Evolutionary conservation across 2,888 invertebrate species (phyloP).

Genomic region (Anodontia alba): DNA sequence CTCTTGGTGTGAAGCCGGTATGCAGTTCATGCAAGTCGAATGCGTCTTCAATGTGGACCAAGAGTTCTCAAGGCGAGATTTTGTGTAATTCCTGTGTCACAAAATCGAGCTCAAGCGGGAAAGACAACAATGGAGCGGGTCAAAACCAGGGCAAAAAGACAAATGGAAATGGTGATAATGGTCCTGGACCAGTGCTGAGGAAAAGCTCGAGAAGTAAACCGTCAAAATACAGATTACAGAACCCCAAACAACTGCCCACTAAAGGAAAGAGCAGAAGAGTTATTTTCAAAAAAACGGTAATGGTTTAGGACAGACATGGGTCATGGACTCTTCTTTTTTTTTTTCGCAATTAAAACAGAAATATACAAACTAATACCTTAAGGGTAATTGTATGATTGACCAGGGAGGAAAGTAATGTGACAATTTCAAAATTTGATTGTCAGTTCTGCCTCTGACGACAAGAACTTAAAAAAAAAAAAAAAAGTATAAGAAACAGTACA

Average conservation of each 20-base stretch:
- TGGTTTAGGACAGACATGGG: too few relatives aligned
- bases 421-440: too few relatives aligned
- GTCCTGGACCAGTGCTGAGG: constrained; percentile 73
- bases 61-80: constrained; percentile 90
- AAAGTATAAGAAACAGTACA: too few relatives aligned
- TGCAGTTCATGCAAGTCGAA: constrained; percentile 76
- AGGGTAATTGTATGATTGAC: too few relatives aligned
- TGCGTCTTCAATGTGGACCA: constrained; percentile 89
- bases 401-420: too few relatives aligned
- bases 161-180: constrained; percentile 61
- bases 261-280: constrained; percentile 91
- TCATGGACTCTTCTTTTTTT: too few relatives aligned
- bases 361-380: too few relatives aligned
- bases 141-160: constrained; percentile 26
- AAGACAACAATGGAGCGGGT: constrained; percentile 46
- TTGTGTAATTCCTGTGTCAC: constrained; percentile 90
- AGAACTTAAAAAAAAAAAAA: too few relatives aligned
- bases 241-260: constrained; percentile 82
- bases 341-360: neutral
- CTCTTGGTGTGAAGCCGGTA: constrained; percentile 79
- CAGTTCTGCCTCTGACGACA: too few relatives aligned
- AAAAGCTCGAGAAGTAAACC: constrained; percentile 82
- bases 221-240: constrained; percentile 74
- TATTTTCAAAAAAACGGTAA: constrained; percentile 88
- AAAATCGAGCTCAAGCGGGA: constrained; percentile 81